A percentile compares a stretch with the other conserved stretches of the same genome.
These are phyloP conservation scores for Meles meles DNA, from an alignment of 2,113 vertebrate species.

Conservation along the genomic window DNA sequence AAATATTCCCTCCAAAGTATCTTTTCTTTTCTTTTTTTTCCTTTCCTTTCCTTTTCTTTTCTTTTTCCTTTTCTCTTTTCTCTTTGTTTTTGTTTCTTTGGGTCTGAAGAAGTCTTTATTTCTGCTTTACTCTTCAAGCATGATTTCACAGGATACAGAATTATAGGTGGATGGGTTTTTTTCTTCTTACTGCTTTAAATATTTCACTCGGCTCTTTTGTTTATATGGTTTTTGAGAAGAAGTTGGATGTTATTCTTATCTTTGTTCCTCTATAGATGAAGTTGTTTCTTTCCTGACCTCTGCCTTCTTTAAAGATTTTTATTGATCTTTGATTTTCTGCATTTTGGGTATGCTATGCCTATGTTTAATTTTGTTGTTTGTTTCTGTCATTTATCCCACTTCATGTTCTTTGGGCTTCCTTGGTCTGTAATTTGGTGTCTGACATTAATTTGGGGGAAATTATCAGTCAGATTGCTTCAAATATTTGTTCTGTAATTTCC, in stretches of 20 bases:
- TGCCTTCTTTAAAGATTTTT: background rate
- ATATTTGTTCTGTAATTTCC: background rate
- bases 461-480: background rate
- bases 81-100: background rate
- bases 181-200: background rate
- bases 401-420: background rate
- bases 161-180: background rate
- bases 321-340: background rate
- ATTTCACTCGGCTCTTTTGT: background rate
- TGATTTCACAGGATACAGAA: background rate
- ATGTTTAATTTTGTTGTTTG: background rate
- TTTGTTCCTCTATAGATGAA: background rate
- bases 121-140: background rate
- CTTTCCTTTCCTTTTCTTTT: no score
- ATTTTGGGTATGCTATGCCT: background rate
- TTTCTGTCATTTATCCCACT: background rate
- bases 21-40: no score
- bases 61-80: no score
- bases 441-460: background rate
- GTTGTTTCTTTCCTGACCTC: background rate
- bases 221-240: background rate
- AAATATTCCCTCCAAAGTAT: background rate
- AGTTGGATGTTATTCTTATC: background rate
- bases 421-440: background rate
- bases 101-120: background rate